phyloP scores from a whole-genome alignment of 1,140 invertebrate species.

The Macrotrachela quadricornifera region DNA sequence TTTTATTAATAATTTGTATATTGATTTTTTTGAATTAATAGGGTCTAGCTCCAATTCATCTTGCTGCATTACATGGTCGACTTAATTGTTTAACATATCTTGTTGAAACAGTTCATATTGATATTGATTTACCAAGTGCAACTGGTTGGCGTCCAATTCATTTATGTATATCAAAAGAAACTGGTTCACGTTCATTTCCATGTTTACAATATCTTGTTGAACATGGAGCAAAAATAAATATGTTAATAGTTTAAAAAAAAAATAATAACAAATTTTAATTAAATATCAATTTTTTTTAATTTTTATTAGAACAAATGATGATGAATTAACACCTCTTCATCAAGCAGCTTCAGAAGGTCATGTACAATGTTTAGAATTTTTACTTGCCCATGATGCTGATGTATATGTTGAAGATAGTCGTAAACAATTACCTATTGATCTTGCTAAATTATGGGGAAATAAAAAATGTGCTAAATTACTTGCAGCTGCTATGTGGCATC shows the following conservation, averaged over 20 bases:
- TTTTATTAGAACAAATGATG: conserved; percentile 21
- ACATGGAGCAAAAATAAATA: conserved; percentile 18
- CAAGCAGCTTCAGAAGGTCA: conserved; percentile 29
- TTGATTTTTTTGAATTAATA: conserved; percentile 12
- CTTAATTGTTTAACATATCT: conserved; percentile 26
- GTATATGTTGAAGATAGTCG: conserved; percentile 20
- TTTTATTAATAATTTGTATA: not conserved
- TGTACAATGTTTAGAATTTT: conserved; percentile 24
- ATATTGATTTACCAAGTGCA: conserved; percentile 24
- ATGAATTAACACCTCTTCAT: conserved; percentile 27
- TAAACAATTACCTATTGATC: conserved; percentile 23
- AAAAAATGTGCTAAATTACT: conserved; percentile 28
- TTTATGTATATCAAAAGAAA: conserved; percentile 27
- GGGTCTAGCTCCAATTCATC: conserved; percentile 25
- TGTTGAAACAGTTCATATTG: conserved; percentile 24
- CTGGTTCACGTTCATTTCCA: conserved; percentile 19
- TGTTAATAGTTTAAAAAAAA: not conserved
- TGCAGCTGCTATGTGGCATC: not conserved
- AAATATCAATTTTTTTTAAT: not conserved
- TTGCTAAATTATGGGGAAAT: conserved; percentile 29
- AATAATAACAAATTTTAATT: not conserved
- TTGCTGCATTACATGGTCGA: conserved; percentile 26
- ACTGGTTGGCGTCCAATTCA: conserved; percentile 28
- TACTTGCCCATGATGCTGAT: conserved; percentile 21
- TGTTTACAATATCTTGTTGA: conserved; percentile 24